Conservation (phyloP, 2,113 vertebrate species). For the Scytalopus superciliaris region DNA sequence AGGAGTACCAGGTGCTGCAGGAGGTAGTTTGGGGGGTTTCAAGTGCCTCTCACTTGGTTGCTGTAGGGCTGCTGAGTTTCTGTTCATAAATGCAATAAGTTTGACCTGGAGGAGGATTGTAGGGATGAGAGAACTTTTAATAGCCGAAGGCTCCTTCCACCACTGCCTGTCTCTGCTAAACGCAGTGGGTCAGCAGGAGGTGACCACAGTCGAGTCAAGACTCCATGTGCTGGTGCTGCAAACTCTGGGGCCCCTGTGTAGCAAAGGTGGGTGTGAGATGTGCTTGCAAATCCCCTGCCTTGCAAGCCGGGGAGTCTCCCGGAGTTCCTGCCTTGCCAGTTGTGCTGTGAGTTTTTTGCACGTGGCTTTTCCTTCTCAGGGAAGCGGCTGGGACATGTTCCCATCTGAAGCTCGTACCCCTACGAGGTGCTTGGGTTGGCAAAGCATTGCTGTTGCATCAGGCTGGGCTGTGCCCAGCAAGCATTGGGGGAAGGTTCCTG, state of each 20-base stretch:
- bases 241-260: not conserved
- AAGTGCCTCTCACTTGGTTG: not conserved
- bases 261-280: not conserved
- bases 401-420: not conserved
- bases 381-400: not conserved
- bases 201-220: fast-evolving
- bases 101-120: fast-evolving
- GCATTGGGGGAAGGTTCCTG: fast-evolving
- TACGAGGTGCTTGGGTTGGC: slow-evolving; percentile 16
- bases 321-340: not conserved
- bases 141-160: not conserved
- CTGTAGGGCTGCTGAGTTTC: not conserved
- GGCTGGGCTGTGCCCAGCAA: not conserved
- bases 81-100: not conserved
- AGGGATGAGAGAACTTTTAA: not conserved
- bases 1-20: not conserved
- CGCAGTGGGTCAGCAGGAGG: not conserved
- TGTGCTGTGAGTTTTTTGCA: not conserved
- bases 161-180: not conserved
- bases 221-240: not conserved
- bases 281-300: fast-evolving
- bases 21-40: not conserved
- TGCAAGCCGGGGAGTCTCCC: not conserved
- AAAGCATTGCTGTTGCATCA: slow-evolving; percentile 1
- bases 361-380: not conserved